A percentile compares a stretch with the other conserved stretches of the same genome.
Evolutionary conservation across 2,797 vertebrate species (phyloP).

Genomic region (Peromyscus melanophrys): DNA sequence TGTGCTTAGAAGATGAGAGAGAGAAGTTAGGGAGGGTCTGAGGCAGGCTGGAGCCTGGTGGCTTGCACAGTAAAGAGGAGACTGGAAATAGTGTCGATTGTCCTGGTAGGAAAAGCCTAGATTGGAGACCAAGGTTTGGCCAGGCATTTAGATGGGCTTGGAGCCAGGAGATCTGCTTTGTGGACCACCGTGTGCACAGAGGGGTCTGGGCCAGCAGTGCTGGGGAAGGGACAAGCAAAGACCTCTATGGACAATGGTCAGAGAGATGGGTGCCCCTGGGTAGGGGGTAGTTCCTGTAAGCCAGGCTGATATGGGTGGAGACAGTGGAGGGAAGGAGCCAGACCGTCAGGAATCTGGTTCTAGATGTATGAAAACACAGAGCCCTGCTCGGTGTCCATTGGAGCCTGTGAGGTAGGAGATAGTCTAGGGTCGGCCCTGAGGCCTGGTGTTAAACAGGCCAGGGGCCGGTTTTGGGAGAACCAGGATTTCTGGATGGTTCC

Average conservation of each 20-base stretch:
- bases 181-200: background rate
- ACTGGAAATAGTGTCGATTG: background rate
- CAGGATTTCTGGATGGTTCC: background rate
- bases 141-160: background rate
- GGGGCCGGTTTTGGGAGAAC: background rate
- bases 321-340: background rate
- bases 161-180: background rate
- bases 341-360: accelerated
- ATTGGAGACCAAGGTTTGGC: background rate
- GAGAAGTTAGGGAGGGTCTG: background rate
- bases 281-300: too few species aligned
- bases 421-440: background rate
- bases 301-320: background rate
- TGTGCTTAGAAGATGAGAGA: background rate
- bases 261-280: background rate
- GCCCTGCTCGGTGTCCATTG: accelerated
- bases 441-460: background rate
- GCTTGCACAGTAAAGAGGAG: background rate
- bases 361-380: accelerated
- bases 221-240: background rate
- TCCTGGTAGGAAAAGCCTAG: background rate
- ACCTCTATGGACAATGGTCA: background rate
- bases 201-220: too few species aligned
- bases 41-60: background rate
- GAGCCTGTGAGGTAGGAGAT: background rate